Evolutionary conservation across 2,888 invertebrate species (phyloP), one percentile per base, ranked within the genome.

Genomic region (Zygothrica quintamaculata): DNA sequence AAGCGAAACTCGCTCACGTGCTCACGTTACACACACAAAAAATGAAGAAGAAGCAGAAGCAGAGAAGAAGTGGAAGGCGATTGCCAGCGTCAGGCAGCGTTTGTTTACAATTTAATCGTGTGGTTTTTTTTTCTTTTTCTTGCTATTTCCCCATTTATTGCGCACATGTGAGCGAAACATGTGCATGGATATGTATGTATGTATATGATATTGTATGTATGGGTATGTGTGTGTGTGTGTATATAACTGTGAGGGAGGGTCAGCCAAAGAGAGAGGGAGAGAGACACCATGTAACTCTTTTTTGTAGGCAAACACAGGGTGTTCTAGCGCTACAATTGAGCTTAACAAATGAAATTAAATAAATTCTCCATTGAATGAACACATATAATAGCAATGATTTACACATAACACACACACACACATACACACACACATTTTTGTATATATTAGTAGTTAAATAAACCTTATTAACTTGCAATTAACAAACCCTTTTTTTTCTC

Each of bases 1-100:
- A 72, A 78, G 78, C 42, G 66, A 78, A 77, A 81, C 53, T 16
- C 39, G 46, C 57, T 74, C 80, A 84, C 84, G 80, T 84, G 80
- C 84, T 75, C 84, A 68, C 74, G 51, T 84, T 80, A 74, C 78
- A 68, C 43, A 55, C 47, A 47, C 58, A 36, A 42, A 69, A 26
- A 36, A 72, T 42, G 31, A 39, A 33, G 47, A 59, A 52, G n/a
- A 48, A 43, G n/a, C n/a, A 53, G 43, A 43, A 65, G 61, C 57
- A 56, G 46, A 16, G 64, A 43, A 42, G 52, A 64, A 65, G 65
- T 48, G 57, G 39, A 59, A 52, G 48, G 56, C 75, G 46, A 65
- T 52, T 70, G 62, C 46, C 39, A 37, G 25, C 44, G 62, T 40
- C 39, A 37, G 25, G 42, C 56, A 60, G 50, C 39, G 69, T 80